A percentile compares a stretch with the other conserved stretches of the same genome.
Evolutionary conservation across 2,888 invertebrate species (phyloP).

Genomic region (Caenorhabditis angaria): DNA sequence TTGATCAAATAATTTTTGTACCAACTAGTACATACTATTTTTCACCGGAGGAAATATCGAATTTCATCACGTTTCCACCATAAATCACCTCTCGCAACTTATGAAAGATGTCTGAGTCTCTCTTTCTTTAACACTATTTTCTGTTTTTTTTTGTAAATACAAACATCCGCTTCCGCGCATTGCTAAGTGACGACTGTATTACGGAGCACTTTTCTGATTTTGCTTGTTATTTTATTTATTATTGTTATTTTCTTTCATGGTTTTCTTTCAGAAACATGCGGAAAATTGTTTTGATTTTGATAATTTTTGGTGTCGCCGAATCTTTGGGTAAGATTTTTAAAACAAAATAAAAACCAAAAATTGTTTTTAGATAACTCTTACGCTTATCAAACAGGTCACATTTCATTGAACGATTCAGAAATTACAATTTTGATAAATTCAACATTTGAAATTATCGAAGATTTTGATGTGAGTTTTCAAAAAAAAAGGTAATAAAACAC

Average conservation of each 20-base stretch:
- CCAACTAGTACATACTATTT: too few relatives aligned
- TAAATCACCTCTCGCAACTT: not conserved
- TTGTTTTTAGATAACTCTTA: slow-evolving; percentile 14
- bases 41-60: not conserved
- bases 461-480: slow-evolving; percentile 45
- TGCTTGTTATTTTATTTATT: slow-evolving; percentile 1
- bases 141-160: slow-evolving; percentile 3
- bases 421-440: slow-evolving; percentile 54
- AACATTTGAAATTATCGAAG: slow-evolving; percentile 52
- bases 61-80: not conserved
- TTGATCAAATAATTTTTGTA: too few relatives aligned
- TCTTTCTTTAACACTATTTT: not conserved
- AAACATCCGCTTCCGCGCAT: slow-evolving; percentile 45
- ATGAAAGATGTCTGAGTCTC: not conserved
- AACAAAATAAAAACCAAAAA: not conserved
- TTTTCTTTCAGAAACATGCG: too few relatives aligned
- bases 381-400: slow-evolving; percentile 45
- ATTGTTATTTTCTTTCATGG: slow-evolving; percentile 8
- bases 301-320: not conserved
- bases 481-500: too few relatives aligned
- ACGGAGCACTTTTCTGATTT: not conserved
- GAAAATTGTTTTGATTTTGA: not conserved
- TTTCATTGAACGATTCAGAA: slow-evolving; percentile 47
- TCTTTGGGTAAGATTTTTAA: not conserved
- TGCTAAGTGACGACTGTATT: not conserved